phyloP scores from a whole-genome alignment of 2,113 vertebrate species.

The Gracilinanus agilis region DNA sequence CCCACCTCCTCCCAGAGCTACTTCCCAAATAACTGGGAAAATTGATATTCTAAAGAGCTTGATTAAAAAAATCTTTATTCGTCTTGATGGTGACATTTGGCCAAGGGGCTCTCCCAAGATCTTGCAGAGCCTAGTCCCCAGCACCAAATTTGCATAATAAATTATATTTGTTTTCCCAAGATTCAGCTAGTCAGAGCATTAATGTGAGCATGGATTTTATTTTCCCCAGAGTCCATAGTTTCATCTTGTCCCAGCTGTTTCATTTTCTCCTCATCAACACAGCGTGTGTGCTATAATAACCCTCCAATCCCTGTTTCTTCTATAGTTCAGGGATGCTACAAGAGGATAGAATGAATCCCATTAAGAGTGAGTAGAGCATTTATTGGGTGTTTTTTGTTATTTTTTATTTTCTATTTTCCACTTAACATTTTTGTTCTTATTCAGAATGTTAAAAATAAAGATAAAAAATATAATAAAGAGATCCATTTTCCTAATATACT shows the following conservation, averaged over 20 bases:
- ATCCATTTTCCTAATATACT: not conserved
- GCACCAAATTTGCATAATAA: constrained; percentile 67
- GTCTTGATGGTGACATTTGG: constrained; percentile 36
- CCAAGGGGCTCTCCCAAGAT: constrained; percentile 38
- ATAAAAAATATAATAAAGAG: not conserved
- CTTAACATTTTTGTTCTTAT: not conserved
- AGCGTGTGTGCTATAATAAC: constrained; percentile 65
- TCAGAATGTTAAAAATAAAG: not conserved
- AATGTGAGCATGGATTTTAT: constrained; percentile 53
- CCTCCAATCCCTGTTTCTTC: constrained; percentile 14
- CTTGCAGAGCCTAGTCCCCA: constrained; percentile 40
- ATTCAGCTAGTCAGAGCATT: constrained; percentile 59
- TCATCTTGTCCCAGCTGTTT: constrained; percentile 78
- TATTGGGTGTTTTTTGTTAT: not conserved
- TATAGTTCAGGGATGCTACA: not conserved
- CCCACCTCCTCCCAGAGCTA: not conserved
- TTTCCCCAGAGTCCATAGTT: constrained; percentile 62
- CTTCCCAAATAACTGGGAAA: constrained; percentile 18
- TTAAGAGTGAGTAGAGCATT: not conserved
- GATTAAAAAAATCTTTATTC: constrained; percentile 53
- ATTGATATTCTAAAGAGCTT: constrained; percentile 12
- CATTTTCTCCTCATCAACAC: constrained; percentile 75
- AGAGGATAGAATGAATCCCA: not conserved
- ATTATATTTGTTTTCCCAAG: constrained; percentile 73
- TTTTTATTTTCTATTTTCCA: not conserved